phyloP scores from a whole-genome alignment of 2,888 invertebrate species.

The Nudaria mundana region DNA sequence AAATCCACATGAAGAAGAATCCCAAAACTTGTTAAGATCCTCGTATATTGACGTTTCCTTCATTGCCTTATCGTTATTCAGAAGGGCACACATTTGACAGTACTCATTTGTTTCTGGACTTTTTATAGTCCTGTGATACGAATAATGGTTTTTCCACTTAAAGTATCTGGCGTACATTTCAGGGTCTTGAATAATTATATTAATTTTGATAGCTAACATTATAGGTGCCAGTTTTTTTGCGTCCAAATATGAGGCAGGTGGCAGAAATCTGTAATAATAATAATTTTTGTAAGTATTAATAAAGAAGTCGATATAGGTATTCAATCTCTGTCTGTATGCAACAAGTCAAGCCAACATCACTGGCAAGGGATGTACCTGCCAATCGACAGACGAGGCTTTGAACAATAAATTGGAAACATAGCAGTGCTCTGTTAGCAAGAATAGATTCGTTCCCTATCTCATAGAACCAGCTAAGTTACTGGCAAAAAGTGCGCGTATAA shows the following conservation, averaged over 20 bases:
- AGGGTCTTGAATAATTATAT: constrained; percentile 48
- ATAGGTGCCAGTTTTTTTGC: constrained; percentile 43
- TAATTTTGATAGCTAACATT: constrained; percentile 51
- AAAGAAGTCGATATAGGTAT: no score
- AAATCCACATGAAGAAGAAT: constrained; percentile 21
- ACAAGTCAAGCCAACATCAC: no score
- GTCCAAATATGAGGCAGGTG: constrained; percentile 61
- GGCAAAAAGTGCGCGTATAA: no score
- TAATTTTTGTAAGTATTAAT: no score
- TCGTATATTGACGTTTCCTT: constrained; percentile 35
- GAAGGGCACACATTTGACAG: constrained; percentile 57
- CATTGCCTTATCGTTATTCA: constrained; percentile 49
- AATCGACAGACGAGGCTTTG: no score
- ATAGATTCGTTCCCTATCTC: no score
- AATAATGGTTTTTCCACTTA: constrained; percentile 63
- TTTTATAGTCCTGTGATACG: constrained; percentile 44
- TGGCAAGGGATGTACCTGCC: no score
- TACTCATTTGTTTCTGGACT: constrained; percentile 57
- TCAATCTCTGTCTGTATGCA: no score
- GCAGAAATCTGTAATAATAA: constrained; percentile 54
- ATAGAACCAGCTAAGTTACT: no score
- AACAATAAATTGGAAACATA: no score
- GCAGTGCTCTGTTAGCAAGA: no score
- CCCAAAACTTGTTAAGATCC: constrained; percentile 60
- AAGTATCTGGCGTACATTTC: constrained; percentile 57